These are phyloP conservation scores for Forficula auricularia DNA, from an alignment of 1,140 invertebrate genomes.

Conservation along the genomic window DNA sequence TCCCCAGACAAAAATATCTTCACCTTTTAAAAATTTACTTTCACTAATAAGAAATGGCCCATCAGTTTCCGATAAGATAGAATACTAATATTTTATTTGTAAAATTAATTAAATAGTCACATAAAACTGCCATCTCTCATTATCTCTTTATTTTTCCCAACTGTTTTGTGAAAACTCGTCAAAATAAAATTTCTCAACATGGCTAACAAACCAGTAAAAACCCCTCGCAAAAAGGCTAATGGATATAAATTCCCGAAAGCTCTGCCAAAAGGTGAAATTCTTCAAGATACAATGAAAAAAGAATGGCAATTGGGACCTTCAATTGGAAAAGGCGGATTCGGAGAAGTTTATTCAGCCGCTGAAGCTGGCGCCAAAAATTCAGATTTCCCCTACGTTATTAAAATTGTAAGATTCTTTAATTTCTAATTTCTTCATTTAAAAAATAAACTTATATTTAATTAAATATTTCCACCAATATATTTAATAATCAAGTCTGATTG, in stretches of 20 bases:
- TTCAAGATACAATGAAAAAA: conserved; percentile 62
- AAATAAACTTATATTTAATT: conserved; percentile 7
- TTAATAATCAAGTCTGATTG: too few species aligned
- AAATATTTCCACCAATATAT: too few species aligned
- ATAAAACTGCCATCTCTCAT: too few species aligned
- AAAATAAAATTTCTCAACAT: too few species aligned
- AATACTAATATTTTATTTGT: too few species aligned
- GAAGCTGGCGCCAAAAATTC: neutral
- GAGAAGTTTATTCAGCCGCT: conserved; percentile 61
- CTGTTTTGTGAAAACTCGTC: too few species aligned
- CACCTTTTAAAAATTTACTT: too few species aligned
- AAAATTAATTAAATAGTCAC: too few species aligned
- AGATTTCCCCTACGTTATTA: neutral
- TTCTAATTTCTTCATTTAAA: neutral
- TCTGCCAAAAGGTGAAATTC: conserved; percentile 54
- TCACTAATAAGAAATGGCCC: too few species aligned
- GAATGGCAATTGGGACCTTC: conserved; percentile 74
- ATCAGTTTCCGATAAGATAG: too few species aligned
- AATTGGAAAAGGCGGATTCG: conserved; percentile 83
- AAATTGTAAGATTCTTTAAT: conserved; percentile 9
- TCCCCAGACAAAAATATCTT: too few species aligned
- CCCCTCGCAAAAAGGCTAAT: conserved; percentile 24
- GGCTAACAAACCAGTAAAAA: neutral
- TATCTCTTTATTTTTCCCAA: too few species aligned
- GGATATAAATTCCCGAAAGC: conserved; percentile 56